A percentile compares a stretch with the other conserved stretches of the same genome.
Conservation (phyloP, 2,113 vertebrate genomes). For the Amazona guildingii region DNA sequence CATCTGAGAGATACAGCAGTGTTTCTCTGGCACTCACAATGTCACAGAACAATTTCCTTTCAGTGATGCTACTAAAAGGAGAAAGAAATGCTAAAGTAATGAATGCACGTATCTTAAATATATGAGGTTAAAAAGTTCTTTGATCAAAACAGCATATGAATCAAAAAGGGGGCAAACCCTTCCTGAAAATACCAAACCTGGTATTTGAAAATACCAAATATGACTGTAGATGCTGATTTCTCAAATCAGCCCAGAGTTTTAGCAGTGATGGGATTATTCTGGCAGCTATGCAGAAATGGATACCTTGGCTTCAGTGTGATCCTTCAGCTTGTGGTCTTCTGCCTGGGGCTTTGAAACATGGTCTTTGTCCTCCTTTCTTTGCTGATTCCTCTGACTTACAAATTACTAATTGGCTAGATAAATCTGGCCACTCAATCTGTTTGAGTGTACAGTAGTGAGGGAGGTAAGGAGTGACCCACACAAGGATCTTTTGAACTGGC, state of each 20-base stretch:
- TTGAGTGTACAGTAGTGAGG: neutral
- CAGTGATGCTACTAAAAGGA: neutral
- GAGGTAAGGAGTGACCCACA: neutral
- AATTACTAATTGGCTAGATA: neutral
- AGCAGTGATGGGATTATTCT: neutral
- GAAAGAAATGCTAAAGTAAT: neutral
- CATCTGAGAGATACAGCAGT: neutral
- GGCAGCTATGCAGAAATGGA: neutral
- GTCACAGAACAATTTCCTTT: neutral
- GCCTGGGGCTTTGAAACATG: neutral
- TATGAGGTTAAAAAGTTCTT: neutral
- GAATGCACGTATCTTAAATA: neutral
- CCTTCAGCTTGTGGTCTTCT: neutral
- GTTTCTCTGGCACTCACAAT: neutral
- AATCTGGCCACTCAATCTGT: neutral
- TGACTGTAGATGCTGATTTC: neutral
- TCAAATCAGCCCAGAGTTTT: neutral
- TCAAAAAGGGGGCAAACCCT: neutral
- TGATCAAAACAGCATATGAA: neutral
- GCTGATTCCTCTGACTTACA: neutral
- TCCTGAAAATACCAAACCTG: neutral
- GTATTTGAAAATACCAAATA: neutral
- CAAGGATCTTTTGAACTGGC: neutral
- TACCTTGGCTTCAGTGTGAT: neutral
- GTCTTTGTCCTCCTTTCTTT: neutral